Evolutionary conservation across 1,140 invertebrate species (phyloP), one percentile per base, ranked within the genome.

Genomic region (Pogonomyrmex barbatus): DNA sequence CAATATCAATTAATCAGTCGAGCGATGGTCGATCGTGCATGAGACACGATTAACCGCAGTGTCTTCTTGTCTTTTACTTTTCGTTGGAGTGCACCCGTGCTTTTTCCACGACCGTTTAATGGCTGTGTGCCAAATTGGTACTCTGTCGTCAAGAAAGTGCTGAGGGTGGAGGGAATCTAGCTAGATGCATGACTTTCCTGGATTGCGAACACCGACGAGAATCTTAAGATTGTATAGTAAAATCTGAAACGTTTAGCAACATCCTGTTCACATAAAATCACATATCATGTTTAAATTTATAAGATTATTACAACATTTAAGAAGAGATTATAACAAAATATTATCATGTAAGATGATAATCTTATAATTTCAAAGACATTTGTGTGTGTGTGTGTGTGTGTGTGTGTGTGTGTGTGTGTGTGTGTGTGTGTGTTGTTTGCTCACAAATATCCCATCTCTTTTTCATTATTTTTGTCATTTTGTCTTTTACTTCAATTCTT

Each of bases 1-100:
- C 63, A 56, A 70, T 81, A 81, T 81, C 78, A 70, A 81, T 81
- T 81, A 70, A 81, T 81, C 78, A 81, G 54, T 79, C 36, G 62
- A 42, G 36, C n/a, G 24, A 24, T 24, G 56, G 33, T 81, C 78
- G 58, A 50, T 83, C 47, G 81, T 36, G 47, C 81, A 42, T 54
- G 56, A 42, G 54, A 83, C 56, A 62, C 68, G 17, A 71, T 75
- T 75, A 75, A 83, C 47, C 56, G 56, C 70, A 63, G 68, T 39
- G 30, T n/a, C 67, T 83, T 83, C n/a, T 9, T 5, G 70, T 39
- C 56, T 71, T 83, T 63, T 75, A 73, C 42, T 75, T 75, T 75
- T 83, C 24, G 50, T 68, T 58, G 50, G 33, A 4, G 12, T 42
- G 33, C 60, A 12, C 24, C 24, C 45, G 39, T 33, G 52, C 42